Base-by-base conservation (phyloP, 2,113 vertebrate genomes). In the Hymenochirus boettgeri region DNA sequence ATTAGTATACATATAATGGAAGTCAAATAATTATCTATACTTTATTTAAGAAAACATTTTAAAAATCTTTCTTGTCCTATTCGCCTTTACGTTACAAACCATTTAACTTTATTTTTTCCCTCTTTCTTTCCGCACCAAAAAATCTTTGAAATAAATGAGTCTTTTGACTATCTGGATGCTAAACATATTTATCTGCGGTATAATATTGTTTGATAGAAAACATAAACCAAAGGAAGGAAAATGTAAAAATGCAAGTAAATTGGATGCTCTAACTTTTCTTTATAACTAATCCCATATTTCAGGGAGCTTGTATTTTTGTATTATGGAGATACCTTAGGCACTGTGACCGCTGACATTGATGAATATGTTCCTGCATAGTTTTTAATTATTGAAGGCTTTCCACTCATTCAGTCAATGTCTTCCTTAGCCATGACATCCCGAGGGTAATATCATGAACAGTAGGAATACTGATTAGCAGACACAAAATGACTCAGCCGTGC, bases 341-440 rank as follows among this genome's bases (percentile, higher is more conserved):
- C 57, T 60, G 56, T 69, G 56, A 59, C 57, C n/a, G n/a, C 24
- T 69, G 65, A 69, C 65, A 69, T 52, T 69, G 65, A 69, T 69
- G 19, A 53, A 69, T 69, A 48, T 21, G 65, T 53, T 59, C 51
- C 57, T 42, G 57, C 65, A 69, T 69, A 69, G 65, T 69, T 69
- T 69, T 69, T 53, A 69, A 69, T 60, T 69, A n/a, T 69, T 69
- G 57, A 59, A 48, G 47, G 33, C 65, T 69, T 69, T 69, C 65
- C 65, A 69, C 50, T 69, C 56, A 69, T 60, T 69, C 65, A 69
- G 57, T 69, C 56, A 69, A 69, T 39, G 47, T 69, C 56, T 69
- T 69, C 24, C 29, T 37, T 59, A 57, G 31, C 65, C 65, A 59
- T 69, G 56, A 69, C 57, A 69, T 59, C 65, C 57, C 27, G 47